Conservation (phyloP, 2,888 invertebrate genomes). For the Clanis bilineata region DNA sequence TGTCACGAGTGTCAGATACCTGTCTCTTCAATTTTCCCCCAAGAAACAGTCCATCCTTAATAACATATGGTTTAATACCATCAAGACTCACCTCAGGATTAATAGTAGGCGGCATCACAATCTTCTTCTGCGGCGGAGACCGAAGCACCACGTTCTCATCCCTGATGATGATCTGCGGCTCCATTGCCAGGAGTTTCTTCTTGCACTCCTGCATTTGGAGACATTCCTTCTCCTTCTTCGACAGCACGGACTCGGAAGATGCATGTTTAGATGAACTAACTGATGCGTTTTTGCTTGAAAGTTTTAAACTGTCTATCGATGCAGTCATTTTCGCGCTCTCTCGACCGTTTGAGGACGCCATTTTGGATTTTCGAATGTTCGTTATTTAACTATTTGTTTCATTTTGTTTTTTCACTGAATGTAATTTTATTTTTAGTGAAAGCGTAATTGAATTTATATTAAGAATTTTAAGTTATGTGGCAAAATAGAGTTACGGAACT, state of each 20-base stretch:
- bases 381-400: slow-evolving; percentile 1
- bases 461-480: no score
- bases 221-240: slow-evolving; percentile 72
- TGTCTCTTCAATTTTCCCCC: no score
- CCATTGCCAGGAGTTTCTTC: slow-evolving; percentile 73
- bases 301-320: slow-evolving; percentile 73
- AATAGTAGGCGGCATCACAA: slow-evolving; percentile 72
- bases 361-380: slow-evolving; percentile 37
- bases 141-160: slow-evolving; percentile 74
- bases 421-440: not conserved
- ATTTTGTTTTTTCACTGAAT: not conserved
- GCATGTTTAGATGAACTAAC: slow-evolving; percentile 72
- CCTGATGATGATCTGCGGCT: slow-evolving; percentile 74
- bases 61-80: no score
- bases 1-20: no score
- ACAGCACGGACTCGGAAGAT: slow-evolving; percentile 74
- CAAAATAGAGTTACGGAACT: no score
- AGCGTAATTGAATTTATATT: not conserved
- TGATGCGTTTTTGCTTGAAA: slow-evolving; percentile 72
- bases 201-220: slow-evolving; percentile 78
- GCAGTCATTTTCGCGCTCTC: slow-evolving; percentile 71
- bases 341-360: slow-evolving; percentile 73
- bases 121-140: slow-evolving; percentile 78
- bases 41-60: no score
- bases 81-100: slow-evolving; percentile 66